Conservation (phyloP, 2,797 vertebrate species). For the Podargus strigoides region DNA sequence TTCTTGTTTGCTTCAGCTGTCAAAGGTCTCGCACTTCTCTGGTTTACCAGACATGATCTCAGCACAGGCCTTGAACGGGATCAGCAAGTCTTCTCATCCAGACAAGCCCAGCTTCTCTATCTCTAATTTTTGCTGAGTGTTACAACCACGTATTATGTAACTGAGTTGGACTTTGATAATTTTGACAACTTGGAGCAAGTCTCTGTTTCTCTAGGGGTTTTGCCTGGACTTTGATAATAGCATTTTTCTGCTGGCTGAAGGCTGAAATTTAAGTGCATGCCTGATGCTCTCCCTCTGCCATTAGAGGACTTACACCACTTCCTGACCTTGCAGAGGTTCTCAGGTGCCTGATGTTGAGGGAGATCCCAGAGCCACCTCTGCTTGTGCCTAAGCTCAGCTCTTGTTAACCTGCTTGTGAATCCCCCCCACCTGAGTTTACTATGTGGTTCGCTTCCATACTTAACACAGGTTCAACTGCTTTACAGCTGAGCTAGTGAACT, state of each 20-base stretch:
- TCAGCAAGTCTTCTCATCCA: not conserved
- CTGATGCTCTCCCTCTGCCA: not conserved
- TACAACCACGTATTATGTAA: not conserved
- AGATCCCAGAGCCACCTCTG: not conserved
- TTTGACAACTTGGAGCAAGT: not conserved
- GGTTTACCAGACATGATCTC: slow-evolving; percentile 59
- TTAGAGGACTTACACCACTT: not conserved
- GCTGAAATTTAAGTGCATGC: not conserved
- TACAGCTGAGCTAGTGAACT: not conserved
- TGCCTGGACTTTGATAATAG: not conserved
- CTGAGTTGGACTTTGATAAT: not conserved
- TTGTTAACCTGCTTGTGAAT: not conserved
- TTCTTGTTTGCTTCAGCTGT: not conserved
- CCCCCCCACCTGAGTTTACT: not conserved
- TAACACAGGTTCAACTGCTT: not conserved
- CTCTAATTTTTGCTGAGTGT: not conserved
- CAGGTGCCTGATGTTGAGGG: not conserved
- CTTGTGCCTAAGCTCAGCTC: not conserved
- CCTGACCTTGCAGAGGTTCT: not conserved
- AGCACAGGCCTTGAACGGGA: slow-evolving; percentile 1
- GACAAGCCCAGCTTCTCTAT: not conserved
- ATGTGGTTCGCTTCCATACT: not conserved
- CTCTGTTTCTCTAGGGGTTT: not conserved
- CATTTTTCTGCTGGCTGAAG: not conserved
- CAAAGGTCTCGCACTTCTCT: slow-evolving; percentile 6